phyloP scores from a whole-genome alignment of 1,140 invertebrate species.

The Theocolax elegans region DNA sequence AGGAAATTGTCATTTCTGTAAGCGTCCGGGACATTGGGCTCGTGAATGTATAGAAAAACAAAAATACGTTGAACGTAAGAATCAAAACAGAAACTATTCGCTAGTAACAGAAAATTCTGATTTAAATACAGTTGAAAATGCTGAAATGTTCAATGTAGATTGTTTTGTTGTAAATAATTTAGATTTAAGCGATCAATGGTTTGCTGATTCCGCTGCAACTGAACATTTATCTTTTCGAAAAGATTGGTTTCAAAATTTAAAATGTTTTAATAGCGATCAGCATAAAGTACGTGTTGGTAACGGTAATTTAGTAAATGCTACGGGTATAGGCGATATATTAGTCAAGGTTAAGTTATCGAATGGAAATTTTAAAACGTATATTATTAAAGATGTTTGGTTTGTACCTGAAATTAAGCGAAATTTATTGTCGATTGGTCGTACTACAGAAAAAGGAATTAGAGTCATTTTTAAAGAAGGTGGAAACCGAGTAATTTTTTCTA shows the following conservation, averaged over 20 bases:
- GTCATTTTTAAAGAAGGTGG: slow-evolving; percentile 26
- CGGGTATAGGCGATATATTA: background rate
- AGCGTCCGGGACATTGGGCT: slow-evolving; percentile 32
- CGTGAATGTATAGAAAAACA: slow-evolving; percentile 32
- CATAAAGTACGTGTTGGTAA: slow-evolving; percentile 1
- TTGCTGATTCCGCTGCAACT: slow-evolving; percentile 5
- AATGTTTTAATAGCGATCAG: background rate
- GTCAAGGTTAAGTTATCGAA: background rate
- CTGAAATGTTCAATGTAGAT: slow-evolving; percentile 17
- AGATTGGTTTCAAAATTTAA: slow-evolving; percentile 6
- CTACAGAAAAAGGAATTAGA: slow-evolving; percentile 29
- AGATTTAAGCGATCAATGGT: background rate
- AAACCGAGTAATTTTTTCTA: background rate
- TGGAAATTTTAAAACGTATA: background rate
- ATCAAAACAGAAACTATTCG: slow-evolving; percentile 13
- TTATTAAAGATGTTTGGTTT: background rate
- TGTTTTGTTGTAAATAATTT: background rate
- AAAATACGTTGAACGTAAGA: background rate
- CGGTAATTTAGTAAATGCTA: background rate
- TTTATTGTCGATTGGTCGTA: background rate
- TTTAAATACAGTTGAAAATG: background rate
- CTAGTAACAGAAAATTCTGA: background rate
- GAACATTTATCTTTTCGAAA: background rate
- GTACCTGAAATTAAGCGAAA: slow-evolving; percentile 12
- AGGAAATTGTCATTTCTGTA: slow-evolving; percentile 35